Evolutionary conservation across 2,113 vertebrate genomes (phyloP).

Genomic region (Capreolus pygargus): DNA sequence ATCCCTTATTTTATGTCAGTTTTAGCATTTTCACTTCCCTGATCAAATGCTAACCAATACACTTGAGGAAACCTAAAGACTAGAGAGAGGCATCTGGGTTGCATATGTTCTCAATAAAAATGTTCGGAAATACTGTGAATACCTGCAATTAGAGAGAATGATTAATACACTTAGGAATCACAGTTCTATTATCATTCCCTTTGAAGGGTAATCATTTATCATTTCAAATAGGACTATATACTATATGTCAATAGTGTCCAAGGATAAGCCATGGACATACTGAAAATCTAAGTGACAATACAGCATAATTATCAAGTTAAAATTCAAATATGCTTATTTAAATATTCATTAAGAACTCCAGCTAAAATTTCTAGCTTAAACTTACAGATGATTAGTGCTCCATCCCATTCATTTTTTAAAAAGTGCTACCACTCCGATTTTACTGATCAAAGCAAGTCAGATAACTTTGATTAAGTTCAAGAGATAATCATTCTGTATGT

Average conservation of each 20-base stretch:
- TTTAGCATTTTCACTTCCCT: neutral
- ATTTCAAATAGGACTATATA: neutral
- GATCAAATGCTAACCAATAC: neutral
- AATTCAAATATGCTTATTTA: neutral
- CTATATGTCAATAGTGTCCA: neutral
- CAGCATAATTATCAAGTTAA: conserved; percentile 4
- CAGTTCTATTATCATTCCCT: neutral
- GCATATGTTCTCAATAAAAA: neutral
- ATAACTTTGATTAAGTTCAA: neutral
- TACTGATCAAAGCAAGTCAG: neutral
- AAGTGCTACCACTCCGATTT: neutral
- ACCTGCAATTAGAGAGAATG: conserved; percentile 26
- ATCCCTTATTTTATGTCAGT: neutral
- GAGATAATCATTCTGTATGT: neutral
- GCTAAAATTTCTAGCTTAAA: neutral
- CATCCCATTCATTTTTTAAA: neutral
- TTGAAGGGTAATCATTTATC: neutral
- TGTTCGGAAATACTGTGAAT: neutral
- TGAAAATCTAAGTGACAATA: neutral
- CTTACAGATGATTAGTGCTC: neutral
- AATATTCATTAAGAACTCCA: neutral
- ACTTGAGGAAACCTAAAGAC: neutral
- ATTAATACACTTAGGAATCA: neutral
- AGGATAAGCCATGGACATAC: neutral
- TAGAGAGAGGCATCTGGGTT: neutral